A percentile compares a stretch with the other conserved stretches of the same genome.
Evolutionary conservation across 2,113 vertebrate species (phyloP).

Genomic region (Crotalus tigris): DNA sequence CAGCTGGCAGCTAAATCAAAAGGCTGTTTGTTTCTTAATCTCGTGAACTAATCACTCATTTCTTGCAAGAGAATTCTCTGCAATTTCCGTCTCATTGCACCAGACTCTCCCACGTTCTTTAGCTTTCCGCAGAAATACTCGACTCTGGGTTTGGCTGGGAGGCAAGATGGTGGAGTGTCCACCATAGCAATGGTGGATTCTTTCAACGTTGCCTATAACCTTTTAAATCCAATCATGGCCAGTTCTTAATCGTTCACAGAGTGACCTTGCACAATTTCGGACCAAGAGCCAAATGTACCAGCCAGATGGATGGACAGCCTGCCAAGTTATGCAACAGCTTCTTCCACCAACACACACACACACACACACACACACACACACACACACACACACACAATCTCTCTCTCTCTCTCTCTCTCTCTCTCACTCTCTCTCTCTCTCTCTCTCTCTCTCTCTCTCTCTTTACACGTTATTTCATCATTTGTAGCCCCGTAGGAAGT

Average conservation of each 20-base stretch:
- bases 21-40: slow-evolving; percentile 62
- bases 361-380: too few species aligned
- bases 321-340: not conserved
- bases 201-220: too few species aligned
- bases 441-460: too few species aligned
- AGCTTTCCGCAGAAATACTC: slow-evolving; percentile 42
- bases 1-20: slow-evolving; percentile 47
- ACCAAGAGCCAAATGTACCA: not conserved
- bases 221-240: not conserved
- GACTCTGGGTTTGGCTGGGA: not conserved
- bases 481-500: not conserved
- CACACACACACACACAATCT: too few species aligned
- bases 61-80: slow-evolving; percentile 58
- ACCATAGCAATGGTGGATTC: not conserved
- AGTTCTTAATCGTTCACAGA: not conserved
- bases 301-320: not conserved
- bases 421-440: too few species aligned
- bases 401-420: too few species aligned
- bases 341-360: not conserved
- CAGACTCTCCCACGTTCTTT: slow-evolving; percentile 56
- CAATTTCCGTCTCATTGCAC: slow-evolving; percentile 60
- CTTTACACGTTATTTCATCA: not conserved
- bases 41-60: slow-evolving; percentile 41
- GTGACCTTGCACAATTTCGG: too few species aligned
- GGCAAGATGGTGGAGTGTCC: not conserved